Evolutionary conservation across 2,797 vertebrate genomes (phyloP).

Genomic region (Leptatherina wallacei): DNA sequence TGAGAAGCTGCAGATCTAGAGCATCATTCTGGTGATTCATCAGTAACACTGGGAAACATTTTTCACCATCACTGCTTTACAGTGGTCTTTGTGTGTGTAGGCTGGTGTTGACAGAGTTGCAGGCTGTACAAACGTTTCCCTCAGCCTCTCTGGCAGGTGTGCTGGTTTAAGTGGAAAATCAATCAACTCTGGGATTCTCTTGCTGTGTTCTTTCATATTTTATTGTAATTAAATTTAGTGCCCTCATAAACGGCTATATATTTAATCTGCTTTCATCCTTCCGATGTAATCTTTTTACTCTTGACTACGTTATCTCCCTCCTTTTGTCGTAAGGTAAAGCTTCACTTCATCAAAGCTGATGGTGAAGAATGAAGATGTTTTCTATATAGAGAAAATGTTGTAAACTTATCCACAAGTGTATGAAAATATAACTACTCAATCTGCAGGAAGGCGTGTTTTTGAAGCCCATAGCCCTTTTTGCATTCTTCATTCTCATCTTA

Average conservation of each 20-base stretch:
- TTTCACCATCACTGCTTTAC: conserved; percentile 38
- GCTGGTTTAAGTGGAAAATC: conserved; percentile 46
- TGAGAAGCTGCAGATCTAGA: conserved; percentile 26
- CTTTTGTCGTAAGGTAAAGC: neutral
- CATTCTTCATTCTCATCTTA: conserved; percentile 22
- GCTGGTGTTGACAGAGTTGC: conserved; percentile 43
- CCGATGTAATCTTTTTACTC: neutral
- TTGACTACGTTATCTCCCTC: neutral
- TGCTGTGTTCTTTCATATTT: conserved; percentile 34
- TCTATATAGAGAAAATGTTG: conserved; percentile 6
- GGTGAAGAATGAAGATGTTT: neutral
- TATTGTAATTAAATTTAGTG: conserved; percentile 23
- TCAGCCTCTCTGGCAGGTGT: conserved; percentile 35
- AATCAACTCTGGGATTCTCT: conserved; percentile 38
- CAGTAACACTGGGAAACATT: conserved; percentile 39
- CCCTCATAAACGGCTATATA: conserved; percentile 16
- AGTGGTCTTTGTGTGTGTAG: conserved; percentile 43
- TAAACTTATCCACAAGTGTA: conserved; percentile 9
- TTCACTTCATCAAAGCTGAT: neutral
- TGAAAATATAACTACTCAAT: conserved; percentile 18
- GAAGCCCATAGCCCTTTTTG: conserved; percentile 8
- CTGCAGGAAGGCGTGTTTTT: conserved; percentile 4
- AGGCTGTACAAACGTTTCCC: conserved; percentile 14
- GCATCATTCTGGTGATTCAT: conserved; percentile 52
- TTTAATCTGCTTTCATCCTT: conserved; percentile 16